phyloP scores from a whole-genome alignment of 2,888 invertebrate genomes.

The Ichneumoninae sp. region DNA sequence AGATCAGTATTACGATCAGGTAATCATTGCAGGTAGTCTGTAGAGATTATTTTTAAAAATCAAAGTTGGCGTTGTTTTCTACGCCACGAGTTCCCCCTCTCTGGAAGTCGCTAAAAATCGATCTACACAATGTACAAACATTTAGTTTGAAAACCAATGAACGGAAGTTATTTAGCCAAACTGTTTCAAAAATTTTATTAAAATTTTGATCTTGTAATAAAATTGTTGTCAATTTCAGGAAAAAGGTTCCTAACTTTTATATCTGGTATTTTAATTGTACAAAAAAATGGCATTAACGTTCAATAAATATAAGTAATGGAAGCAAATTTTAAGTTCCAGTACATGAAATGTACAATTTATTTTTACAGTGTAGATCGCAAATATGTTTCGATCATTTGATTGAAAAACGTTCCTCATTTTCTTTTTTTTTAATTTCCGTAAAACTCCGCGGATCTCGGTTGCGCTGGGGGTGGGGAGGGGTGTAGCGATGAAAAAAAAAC shows the following conservation, averaged over 20 bases:
- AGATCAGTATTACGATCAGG: conserved; percentile 97
- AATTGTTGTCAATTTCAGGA: too few species aligned
- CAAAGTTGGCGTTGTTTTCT: not conserved
- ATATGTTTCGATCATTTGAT: not conserved
- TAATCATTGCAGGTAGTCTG: conserved; percentile 79
- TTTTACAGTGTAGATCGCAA: not conserved
- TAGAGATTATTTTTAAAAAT: not conserved
- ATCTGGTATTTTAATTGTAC: too few species aligned
- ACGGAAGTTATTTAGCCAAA: too few species aligned
- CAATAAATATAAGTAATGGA: too few species aligned
- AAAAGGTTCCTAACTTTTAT: too few species aligned
- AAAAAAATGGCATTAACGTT: too few species aligned
- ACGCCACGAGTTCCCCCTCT: too few species aligned
- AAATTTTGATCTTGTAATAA: too few species aligned
- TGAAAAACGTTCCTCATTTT: not conserved
- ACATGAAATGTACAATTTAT: too few species aligned
- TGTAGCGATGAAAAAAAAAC: not conserved
- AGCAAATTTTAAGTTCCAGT: too few species aligned
- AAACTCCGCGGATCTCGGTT: not conserved
- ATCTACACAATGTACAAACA: not conserved
- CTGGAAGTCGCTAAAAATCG: not conserved
- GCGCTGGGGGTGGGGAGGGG: not conserved
- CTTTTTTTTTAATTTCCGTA: not conserved
- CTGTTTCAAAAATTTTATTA: too few species aligned
- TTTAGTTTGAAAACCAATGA: too few species aligned